Evolutionary conservation across 2,888 invertebrate genomes (phyloP), one percentile per base, ranked within the genome.

Genomic region (Drosophila nigritarsus): DNA sequence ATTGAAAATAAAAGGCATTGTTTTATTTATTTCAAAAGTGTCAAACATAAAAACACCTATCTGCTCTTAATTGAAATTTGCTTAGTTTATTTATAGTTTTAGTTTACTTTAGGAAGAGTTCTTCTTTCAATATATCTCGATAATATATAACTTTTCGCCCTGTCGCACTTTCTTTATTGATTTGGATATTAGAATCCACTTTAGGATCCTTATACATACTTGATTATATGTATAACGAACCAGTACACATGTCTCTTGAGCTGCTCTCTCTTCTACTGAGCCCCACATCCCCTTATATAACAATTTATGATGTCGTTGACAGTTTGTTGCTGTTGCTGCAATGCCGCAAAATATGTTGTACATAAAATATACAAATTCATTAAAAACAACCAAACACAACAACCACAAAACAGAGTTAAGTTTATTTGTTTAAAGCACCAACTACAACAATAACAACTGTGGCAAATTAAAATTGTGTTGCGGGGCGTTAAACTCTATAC

Each of bases 281-380:
- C 1, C 20, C 45, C 20, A 8, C 15, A 24, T 24, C 0, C 9
- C 18, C 11, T 36, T 27, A 1, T 4, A 8, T 3, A n/a, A 51
- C 50, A 30, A 55, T 50, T 59, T 53, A 64, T 65, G 49, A 58
- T 66, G 42, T 15, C 75, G 62, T 68, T 69, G 73, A 60, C 58
- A 61, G 29, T 58, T 62, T 56, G 42, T 8, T 42, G 54, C 48
- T 76, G 68, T 38, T 59, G 38, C 48, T 64, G 55, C 49, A 58
- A 61, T 51, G 79, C 70, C 83, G 56, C 67, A 72, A 82, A 78
- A 84, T 82, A 78, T 82, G 85, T 78, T 84, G 63, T 65, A 74
- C 68, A 74, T 70, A 79, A 79, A 73, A 76, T 85, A 69, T 78
- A 70, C 76, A 73, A 73, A 85, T 85, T 82, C 86, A 85, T 88